Conservation (phyloP, 2,888 invertebrate genomes). For the Plemyria rubiginata region DNA sequence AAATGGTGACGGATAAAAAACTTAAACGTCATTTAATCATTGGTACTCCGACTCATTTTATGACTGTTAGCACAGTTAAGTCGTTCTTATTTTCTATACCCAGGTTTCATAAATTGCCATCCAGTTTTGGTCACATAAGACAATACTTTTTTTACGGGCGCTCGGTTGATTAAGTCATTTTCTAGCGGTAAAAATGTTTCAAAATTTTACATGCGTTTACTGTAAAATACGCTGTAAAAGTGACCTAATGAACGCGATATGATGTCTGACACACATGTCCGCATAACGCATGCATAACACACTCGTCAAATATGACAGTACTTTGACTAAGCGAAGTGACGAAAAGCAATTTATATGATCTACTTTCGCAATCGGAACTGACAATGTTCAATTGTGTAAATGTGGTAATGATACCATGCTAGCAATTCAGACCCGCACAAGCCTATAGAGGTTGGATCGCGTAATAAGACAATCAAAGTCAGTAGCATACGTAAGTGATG, state of each 20-base stretch:
- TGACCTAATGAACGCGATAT: slow-evolving; percentile 9
- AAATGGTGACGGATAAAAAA: no score
- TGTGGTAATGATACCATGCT: slow-evolving; percentile 65
- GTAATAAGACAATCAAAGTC: slow-evolving; percentile 49
- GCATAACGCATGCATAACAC: slow-evolving; percentile 46
- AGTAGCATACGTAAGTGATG: slow-evolving; percentile 44
- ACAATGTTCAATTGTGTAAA: slow-evolving; percentile 77
- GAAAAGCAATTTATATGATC: slow-evolving; percentile 77
- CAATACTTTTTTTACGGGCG: no score
- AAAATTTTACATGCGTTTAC: no score
- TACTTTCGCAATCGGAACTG: slow-evolving; percentile 73
- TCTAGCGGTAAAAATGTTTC: no score
- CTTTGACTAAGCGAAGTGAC: slow-evolving; percentile 70
- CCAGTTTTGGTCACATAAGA: no score
- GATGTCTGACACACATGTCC: slow-evolving; percentile 31
- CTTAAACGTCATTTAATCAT: no score
- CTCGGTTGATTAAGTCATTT: no score
- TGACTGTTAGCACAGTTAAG: no score
- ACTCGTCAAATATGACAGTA: slow-evolving; percentile 61
- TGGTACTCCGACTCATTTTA: no score
- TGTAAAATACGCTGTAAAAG: background rate
- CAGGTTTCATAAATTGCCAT: no score
- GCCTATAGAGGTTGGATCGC: slow-evolving; percentile 49
- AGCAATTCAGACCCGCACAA: slow-evolving; percentile 54
- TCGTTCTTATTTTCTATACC: no score